Evolutionary conservation across 2,113 vertebrate genomes (phyloP).

Genomic region (Monopterus albus): DNA sequence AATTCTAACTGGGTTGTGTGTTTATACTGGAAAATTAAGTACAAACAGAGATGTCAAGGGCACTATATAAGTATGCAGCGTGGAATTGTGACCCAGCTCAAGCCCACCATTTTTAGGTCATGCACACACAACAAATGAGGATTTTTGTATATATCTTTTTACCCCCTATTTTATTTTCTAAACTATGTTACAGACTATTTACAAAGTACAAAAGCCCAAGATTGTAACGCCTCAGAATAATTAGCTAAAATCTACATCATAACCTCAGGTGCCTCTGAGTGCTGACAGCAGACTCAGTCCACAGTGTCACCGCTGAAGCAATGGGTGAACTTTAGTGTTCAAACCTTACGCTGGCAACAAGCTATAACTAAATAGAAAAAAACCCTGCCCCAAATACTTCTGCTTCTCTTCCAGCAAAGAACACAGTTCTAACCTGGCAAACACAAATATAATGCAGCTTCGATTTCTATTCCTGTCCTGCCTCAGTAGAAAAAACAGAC

Average conservation of each 20-base stretch:
- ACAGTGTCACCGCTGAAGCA: slow-evolving; percentile 49
- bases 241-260: slow-evolving; percentile 23
- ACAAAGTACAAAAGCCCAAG: slow-evolving; percentile 58
- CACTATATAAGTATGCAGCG: neutral
- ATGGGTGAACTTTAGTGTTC: slow-evolving; percentile 26
- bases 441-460: slow-evolving; percentile 20
- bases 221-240: slow-evolving; percentile 36
- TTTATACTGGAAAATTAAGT: neutral
- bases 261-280: slow-evolving; percentile 19
- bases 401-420: slow-evolving; percentile 1
- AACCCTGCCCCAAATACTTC: neutral
- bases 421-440: neutral
- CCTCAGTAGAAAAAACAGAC: neutral
- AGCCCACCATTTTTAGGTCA: slow-evolving; percentile 39
- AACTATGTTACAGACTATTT: slow-evolving; percentile 70
- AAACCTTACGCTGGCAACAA: slow-evolving; percentile 20
- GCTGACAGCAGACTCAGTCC: slow-evolving; percentile 16
- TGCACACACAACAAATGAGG: slow-evolving; percentile 36
- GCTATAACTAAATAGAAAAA: neutral
- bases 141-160: slow-evolving; percentile 1
- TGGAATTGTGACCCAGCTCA: slow-evolving; percentile 36
- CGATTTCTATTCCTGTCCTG: slow-evolving; percentile 6
- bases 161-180: slow-evolving; percentile 35
- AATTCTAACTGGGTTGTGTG: neutral
- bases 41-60: slow-evolving; percentile 1